Base-by-base conservation (phyloP, 2,797 vertebrate genomes). In the Apogon talboti region DNA sequence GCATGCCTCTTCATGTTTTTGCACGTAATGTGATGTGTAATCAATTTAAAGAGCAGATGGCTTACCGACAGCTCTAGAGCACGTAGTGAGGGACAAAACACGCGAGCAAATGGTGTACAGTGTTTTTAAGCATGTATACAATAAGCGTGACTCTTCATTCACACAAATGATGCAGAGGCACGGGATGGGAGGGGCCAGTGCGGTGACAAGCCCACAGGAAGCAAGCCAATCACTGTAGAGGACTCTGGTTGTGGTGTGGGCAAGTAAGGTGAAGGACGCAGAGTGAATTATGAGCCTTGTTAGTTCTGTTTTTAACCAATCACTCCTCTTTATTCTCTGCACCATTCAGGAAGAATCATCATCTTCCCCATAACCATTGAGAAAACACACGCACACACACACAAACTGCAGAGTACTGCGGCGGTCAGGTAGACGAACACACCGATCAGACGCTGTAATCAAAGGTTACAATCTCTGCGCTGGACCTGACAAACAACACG, bases 211-310 rank as follows among this genome's bases (percentile, higher is more conserved):
- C 88, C 83, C 61, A 78, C 74, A 57, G 64, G 75, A 82, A 54
- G 44, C 0, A 12, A 82, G 72, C 91, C 88, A 92, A 90, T 91
- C 78, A 15, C 76, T 70, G 83, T 68, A 66, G 76, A 75, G 84
- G 0, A 10, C 45, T 47, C 6, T 18, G 38, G 52, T 12, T 67
- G 44, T 37, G 55, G 18, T 52, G 30, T 40, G 45, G 74, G 50
- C 64, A 77, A 69, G 51, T 47, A 45, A 72, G 66, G 80, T 87
- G 78, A 91, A 90, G 86, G 88, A 78, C 82, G 21, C 21, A 1
- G 13, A 44, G 56, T 76, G 59, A 78, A 40, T 72, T 55, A 62
- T 11, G 52, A 65, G 48, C 35, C 55, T 66, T 14, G 2, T 53
- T 57, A 47, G 30, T n/a, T n/a, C n/a, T 2, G 52, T 41, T 12